phyloP scores from a whole-genome alignment of 2,888 invertebrate species.

The Oscheius sp. region DNA sequence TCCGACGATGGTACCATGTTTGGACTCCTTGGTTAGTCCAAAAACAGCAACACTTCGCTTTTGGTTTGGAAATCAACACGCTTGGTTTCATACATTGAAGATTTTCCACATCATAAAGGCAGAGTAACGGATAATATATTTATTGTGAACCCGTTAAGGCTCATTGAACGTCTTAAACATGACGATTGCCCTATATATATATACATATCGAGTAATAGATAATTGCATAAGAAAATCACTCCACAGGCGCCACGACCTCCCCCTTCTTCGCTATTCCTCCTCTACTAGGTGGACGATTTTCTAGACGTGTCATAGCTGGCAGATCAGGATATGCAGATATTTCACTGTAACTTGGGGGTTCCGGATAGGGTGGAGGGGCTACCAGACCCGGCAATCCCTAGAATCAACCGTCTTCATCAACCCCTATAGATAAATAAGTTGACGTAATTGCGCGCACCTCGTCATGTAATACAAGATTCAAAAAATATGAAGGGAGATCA shows the following conservation, averaged over 20 bases:
- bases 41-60: slow-evolving; percentile 50
- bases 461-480: background rate
- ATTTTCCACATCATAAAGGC: slow-evolving; percentile 25
- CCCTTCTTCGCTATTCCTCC: slow-evolving; percentile 8
- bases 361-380: slow-evolving; percentile 52
- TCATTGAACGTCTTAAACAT: background rate
- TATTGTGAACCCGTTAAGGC: slow-evolving; percentile 7
- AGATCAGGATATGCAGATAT: slow-evolving; percentile 44
- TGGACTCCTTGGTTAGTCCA: slow-evolving; percentile 42
- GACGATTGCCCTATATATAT: background rate
- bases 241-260: slow-evolving; percentile 45
- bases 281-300: slow-evolving; percentile 24
- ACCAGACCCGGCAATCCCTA: slow-evolving; percentile 50
- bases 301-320: slow-evolving; percentile 36
- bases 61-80: slow-evolving; percentile 68
- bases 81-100: slow-evolving; percentile 67
- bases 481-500: no score
- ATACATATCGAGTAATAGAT: background rate
- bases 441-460: background rate
- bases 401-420: slow-evolving; percentile 7
- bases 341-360: slow-evolving; percentile 51
- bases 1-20: slow-evolving; percentile 63
- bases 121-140: slow-evolving; percentile 10
- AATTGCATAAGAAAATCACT: slow-evolving; percentile 15
- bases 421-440: background rate